Conservation (phyloP, 2,113 vertebrate species). For the Dicerorhinus sumatrensis region DNA sequence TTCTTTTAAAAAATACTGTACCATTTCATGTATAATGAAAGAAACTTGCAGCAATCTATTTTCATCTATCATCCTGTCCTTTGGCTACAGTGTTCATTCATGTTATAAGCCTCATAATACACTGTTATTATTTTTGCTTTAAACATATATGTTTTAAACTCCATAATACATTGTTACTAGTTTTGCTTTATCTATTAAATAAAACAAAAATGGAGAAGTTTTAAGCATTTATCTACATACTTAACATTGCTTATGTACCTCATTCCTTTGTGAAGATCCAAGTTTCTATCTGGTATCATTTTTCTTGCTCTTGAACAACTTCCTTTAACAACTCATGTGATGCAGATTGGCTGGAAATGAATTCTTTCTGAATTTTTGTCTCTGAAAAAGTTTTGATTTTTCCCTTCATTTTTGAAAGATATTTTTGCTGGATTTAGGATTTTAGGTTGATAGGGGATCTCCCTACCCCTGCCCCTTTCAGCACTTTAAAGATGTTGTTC, state of each 20-base stretch:
- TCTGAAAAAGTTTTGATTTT: not conserved
- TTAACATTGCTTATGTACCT: not conserved
- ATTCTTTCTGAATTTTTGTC: not conserved
- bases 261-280: not conserved
- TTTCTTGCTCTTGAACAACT: not conserved
- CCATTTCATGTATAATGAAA: not conserved
- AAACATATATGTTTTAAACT: not conserved
- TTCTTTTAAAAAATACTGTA: not conserved
- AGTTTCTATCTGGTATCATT: not conserved
- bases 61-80: not conserved
- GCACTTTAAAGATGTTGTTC: not conserved
- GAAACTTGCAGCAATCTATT: not conserved
- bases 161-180: not conserved
- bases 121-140: constrained; percentile 22
- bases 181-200: constrained; percentile 13
- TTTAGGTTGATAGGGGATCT: not conserved
- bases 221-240: not conserved
- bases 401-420: not conserved
- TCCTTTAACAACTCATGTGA: not conserved
- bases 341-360: not conserved
- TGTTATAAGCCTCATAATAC: not conserved
- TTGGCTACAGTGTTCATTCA: not conserved
- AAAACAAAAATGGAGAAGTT: not conserved
- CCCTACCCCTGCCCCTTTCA: not conserved
- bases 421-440: constrained; percentile 26